Evolutionary conservation across 2,888 invertebrate genomes (phyloP).

Genomic region (Alentia gelatinosa): DNA sequence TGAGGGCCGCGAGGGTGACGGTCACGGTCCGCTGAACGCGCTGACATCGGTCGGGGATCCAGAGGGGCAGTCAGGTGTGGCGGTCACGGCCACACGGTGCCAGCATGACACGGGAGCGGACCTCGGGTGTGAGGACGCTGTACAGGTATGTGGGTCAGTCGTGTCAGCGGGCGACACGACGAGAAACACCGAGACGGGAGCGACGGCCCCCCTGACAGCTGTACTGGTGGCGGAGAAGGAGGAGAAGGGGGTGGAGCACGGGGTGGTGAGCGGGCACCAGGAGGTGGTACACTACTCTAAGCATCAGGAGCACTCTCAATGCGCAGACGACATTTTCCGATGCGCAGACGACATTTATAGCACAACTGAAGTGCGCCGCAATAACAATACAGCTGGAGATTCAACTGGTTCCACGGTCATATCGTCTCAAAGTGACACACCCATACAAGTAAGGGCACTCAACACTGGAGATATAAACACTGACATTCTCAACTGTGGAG

Average conservation of each 20-base stretch:
- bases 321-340: too few species aligned
- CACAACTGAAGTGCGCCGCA: neutral
- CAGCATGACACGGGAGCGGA: neutral
- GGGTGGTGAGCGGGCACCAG: too few species aligned
- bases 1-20: neutral
- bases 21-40: too few species aligned
- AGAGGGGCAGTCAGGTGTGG: neutral
- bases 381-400: neutral
- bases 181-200: neutral
- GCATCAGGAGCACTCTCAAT: neutral
- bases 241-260: neutral
- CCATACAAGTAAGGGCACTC: too few species aligned
- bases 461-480: too few species aligned
- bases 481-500: too few species aligned
- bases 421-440: too few species aligned
- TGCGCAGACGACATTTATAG: neutral
- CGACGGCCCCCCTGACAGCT: neutral
- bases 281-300: neutral
- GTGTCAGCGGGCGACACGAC: conserved; percentile 26
- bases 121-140: neutral
- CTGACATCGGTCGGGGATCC: too few species aligned
- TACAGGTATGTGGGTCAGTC: conserved; percentile 22
- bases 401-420: neutral
- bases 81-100: neutral
- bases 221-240: neutral